phyloP scores from a whole-genome alignment of 2,888 invertebrate genomes.

The Diplazon laetatorius region DNA sequence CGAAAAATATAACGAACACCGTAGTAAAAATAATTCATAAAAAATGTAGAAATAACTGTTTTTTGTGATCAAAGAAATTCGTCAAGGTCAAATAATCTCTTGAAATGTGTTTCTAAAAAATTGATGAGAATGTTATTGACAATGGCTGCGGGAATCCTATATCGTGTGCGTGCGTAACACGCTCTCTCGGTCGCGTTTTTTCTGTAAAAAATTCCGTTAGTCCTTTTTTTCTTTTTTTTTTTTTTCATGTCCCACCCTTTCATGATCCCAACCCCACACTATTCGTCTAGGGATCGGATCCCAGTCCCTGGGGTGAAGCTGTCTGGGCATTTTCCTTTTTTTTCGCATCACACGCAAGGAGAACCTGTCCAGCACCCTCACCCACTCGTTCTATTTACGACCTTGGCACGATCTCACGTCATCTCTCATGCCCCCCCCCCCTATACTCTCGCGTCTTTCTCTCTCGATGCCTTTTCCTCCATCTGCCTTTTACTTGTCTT shows the following conservation, averaged over 20 bases:
- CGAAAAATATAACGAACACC: no score
- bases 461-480: neutral
- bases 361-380: slow-evolving; percentile 57
- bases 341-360: slow-evolving; percentile 45
- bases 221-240: slow-evolving; percentile 22
- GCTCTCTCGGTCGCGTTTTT: no score
- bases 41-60: no score
- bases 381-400: slow-evolving; percentile 59
- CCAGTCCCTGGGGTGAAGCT: slow-evolving; percentile 55
- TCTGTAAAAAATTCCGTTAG: neutral
- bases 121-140: no score
- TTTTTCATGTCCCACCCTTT: neutral
- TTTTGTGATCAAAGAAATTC: no score
- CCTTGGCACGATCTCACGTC: slow-evolving; percentile 37
- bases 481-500: neutral
- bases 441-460: slow-evolving; percentile 1
- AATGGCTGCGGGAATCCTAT: no score
- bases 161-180: no score
- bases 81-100: no score
- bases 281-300: slow-evolving; percentile 47
- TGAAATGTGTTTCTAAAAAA: no score
- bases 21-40: no score
- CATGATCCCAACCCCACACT: slow-evolving; percentile 12
- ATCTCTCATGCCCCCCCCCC: slow-evolving; percentile 14
- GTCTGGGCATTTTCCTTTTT: slow-evolving; percentile 45